A percentile compares a stretch with the other conserved stretches of the same genome.
These are phyloP conservation scores for Ooceraea biroi DNA, from an alignment of 1,140 invertebrate species.

Conservation along the genomic window DNA sequence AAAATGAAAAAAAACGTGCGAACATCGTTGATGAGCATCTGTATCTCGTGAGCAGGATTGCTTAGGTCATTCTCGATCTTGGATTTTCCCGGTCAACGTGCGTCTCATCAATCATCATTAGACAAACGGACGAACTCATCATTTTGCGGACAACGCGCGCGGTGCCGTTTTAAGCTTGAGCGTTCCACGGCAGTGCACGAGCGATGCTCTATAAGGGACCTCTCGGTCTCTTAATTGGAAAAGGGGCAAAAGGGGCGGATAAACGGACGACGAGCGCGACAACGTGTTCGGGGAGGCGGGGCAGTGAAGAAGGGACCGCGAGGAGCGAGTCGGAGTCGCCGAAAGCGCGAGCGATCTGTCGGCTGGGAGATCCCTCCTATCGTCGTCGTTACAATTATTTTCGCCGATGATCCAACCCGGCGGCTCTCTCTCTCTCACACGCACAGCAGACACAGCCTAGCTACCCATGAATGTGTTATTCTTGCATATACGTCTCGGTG, in stretches of 20 bases:
- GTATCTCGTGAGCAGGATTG: too few species aligned
- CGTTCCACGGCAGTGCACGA: too few species aligned
- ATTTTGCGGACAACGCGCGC: too few species aligned
- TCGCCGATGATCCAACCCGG: constrained; percentile 53
- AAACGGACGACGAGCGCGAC: constrained; percentile 44
- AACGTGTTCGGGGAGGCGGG: constrained; percentile 28
- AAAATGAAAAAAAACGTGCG: too few species aligned
- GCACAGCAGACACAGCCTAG: constrained; percentile 60
- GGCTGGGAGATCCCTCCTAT: constrained; percentile 18
- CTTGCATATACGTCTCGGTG: constrained; percentile 36
- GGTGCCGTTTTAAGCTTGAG: too few species aligned
- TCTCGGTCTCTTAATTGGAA: constrained; percentile 50
- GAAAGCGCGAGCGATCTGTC: constrained; percentile 36
- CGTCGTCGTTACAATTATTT: constrained; percentile 64
- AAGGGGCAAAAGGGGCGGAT: constrained; percentile 19
- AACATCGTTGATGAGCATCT: too few species aligned
- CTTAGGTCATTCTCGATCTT: neutral
- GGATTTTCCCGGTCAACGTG: neutral
- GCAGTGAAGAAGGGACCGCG: constrained; percentile 50
- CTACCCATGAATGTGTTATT: constrained; percentile 67
- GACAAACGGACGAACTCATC: too few species aligned
- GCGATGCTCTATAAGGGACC: constrained; percentile 5
- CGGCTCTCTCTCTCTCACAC: neutral
- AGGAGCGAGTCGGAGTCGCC: constrained; percentile 62
- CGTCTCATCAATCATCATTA: neutral